A percentile compares a stretch with the other conserved stretches of the same genome.
phyloP scores from a whole-genome alignment of 2,113 vertebrate species.

The Daubentonia madagascariensis region DNA sequence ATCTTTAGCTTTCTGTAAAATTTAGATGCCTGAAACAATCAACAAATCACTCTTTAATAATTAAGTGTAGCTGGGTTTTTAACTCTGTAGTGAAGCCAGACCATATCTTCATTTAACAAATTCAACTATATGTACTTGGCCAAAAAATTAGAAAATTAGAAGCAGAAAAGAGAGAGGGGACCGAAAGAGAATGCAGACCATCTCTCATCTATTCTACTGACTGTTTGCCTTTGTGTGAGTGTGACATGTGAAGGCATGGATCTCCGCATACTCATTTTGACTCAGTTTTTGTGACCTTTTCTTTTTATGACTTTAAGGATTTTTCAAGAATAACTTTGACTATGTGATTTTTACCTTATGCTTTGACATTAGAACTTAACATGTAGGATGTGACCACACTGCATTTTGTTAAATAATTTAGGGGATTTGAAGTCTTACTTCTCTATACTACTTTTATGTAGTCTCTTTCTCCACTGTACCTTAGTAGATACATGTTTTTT shows the following conservation, averaged over 20 bases:
- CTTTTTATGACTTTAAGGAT: not conserved
- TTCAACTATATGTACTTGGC: not conserved
- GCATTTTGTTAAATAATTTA: not conserved
- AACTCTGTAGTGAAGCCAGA: not conserved
- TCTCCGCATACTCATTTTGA: not conserved
- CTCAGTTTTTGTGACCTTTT: not conserved
- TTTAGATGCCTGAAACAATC: not conserved
- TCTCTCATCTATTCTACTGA: not conserved
- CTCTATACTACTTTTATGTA: not conserved
- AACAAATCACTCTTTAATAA: not conserved
- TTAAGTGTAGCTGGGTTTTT: not conserved
- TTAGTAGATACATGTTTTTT: not conserved
- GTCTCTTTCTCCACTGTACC: not conserved
- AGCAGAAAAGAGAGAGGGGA: not conserved
- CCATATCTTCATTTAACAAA: not conserved
- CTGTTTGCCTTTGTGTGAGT: not conserved
- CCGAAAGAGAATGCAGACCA: not conserved
- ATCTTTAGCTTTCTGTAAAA: constrained; percentile 31
- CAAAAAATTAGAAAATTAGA: not conserved
- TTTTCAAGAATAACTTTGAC: not conserved
- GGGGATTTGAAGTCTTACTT: not conserved
- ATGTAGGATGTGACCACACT: not conserved
- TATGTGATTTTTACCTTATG: not conserved
- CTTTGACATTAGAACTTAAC: not conserved
- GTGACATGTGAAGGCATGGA: accelerated